phyloP scores from a whole-genome alignment of 2,888 invertebrate genomes.

The Pseudococcus jackbeardsleyi region DNA sequence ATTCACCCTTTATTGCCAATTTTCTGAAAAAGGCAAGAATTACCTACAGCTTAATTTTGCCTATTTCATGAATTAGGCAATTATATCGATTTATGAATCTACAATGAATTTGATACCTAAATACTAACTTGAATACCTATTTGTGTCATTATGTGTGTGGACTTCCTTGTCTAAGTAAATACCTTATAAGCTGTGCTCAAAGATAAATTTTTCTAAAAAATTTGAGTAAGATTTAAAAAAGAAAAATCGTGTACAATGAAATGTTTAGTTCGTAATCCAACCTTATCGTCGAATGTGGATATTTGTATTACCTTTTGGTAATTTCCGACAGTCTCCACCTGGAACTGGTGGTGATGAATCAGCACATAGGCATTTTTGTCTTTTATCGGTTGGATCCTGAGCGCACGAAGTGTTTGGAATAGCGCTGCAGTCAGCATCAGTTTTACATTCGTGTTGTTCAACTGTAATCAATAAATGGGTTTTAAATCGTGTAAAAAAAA shows the following conservation, averaged over 20 bases:
- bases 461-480: conserved; percentile 53
- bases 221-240: neutral
- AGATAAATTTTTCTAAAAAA: neutral
- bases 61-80: too few relatives aligned
- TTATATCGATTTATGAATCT: too few relatives aligned
- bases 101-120: too few relatives aligned
- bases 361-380: conserved; percentile 66
- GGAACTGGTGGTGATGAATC: conserved; percentile 64
- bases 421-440: conserved; percentile 65
- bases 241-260: neutral
- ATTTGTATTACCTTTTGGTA: conserved; percentile 66
- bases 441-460: conserved; percentile 65
- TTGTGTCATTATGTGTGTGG: neutral
- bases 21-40: too few relatives aligned
- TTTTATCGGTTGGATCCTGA: conserved; percentile 62
- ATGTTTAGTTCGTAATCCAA: neutral
- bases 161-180: too few relatives aligned
- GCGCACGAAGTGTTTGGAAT: conserved; percentile 66
- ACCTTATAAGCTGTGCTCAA: neutral
- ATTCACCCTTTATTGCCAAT: too few relatives aligned
- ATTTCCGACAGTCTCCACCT: conserved; percentile 65
- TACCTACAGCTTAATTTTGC: too few relatives aligned
- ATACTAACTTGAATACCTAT: too few relatives aligned
- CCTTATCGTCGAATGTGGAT: neutral
- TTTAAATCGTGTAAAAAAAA: neutral